Conservation (phyloP, 1,140 invertebrate genomes). For the Rhagoletis zephyria region DNA sequence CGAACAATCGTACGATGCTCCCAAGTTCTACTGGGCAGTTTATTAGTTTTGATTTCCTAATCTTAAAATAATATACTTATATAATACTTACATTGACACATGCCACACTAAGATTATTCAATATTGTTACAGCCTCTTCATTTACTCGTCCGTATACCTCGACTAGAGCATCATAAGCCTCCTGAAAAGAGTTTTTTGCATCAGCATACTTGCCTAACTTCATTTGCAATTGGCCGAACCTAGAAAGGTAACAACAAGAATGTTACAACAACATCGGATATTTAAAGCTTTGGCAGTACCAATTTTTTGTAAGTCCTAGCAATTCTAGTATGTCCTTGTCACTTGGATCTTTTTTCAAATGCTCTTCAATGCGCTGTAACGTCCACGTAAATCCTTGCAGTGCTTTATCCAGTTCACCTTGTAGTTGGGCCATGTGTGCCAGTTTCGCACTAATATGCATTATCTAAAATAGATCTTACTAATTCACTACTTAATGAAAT, state of each 20-base stretch:
- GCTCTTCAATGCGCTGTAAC: conserved; percentile 78
- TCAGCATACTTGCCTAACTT: conserved; percentile 78
- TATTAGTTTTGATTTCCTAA: no score
- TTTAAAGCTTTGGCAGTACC: conserved; percentile 69
- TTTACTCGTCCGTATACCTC: conserved; percentile 80
- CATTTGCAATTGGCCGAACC: conserved; percentile 86
- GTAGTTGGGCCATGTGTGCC: conserved; percentile 78
- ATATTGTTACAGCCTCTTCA: conserved; percentile 83
- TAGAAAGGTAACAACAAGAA: conserved; percentile 75
- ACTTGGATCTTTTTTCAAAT: conserved; percentile 62
- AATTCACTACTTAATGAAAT: conserved; percentile 8
- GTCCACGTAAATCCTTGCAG: conserved; percentile 83
- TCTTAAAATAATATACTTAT: no score
- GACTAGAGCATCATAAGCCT: conserved; percentile 81
- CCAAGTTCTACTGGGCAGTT: no score
- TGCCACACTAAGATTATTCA: conserved; percentile 89
- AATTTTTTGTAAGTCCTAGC: conserved; percentile 79
- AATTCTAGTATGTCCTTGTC: conserved; percentile 68
- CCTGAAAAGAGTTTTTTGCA: conserved; percentile 80
- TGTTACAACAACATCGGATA: background rate
- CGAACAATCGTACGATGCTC: no score
- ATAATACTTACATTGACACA: conserved; percentile 74
- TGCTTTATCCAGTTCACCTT: conserved; percentile 79
- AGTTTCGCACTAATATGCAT: conserved; percentile 78
- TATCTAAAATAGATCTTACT: conserved; percentile 57